These are phyloP conservation scores for Gymnarchus niloticus DNA, from an alignment of 2,113 vertebrate species.

Conservation along the genomic window DNA sequence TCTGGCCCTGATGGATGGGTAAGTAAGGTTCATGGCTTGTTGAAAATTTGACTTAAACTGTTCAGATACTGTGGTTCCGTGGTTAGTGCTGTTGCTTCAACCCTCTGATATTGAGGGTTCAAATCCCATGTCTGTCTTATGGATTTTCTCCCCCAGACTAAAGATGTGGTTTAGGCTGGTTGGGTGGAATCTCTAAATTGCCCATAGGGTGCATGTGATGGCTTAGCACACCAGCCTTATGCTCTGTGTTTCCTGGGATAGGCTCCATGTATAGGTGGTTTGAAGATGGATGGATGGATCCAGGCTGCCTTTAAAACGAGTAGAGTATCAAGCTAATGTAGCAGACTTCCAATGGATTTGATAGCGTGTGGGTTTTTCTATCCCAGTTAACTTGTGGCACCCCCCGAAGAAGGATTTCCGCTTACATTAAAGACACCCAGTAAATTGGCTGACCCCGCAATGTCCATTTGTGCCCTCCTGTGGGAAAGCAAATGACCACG, in stretches of 20 bases:
- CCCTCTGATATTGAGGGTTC: no score
- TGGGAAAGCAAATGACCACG: constrained; percentile 5
- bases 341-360: background rate
- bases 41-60: no score
- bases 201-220: no score
- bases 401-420: background rate
- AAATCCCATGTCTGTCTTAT: no score
- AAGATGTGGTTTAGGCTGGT: no score
- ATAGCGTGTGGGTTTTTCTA: background rate
- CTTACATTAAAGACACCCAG: background rate
- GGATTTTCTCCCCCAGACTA: no score
- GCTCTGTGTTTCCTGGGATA: no score
- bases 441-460: background rate
- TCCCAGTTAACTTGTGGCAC: background rate
- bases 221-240: no score
- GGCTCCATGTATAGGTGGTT: no score
- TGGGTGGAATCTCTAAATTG: no score
- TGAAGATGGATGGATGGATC: background rate
- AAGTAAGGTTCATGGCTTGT: constrained; percentile 19
- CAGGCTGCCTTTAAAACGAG: background rate
- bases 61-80: no score
- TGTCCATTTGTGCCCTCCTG: constrained; percentile 3
- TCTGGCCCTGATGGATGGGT: constrained; percentile 20
- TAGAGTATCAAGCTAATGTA: background rate
- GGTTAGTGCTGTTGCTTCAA: no score